Conservation (phyloP, 2,113 vertebrate species). For the Cardinalis cardinalis region DNA sequence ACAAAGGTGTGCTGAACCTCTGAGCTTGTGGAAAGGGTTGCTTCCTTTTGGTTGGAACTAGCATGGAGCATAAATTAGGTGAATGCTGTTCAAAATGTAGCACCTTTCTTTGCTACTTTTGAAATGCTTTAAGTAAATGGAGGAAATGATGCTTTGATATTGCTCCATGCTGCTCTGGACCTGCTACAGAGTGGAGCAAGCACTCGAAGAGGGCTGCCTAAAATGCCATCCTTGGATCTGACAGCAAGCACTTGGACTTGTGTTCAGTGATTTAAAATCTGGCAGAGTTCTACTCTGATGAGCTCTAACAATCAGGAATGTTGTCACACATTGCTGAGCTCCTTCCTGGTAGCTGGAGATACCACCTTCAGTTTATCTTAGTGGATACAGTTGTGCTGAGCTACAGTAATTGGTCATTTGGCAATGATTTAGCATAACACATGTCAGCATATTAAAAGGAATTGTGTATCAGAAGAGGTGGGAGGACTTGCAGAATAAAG, state of each 20-base stretch:
- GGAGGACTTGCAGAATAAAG: background rate
- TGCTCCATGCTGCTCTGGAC: accelerated
- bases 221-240: background rate
- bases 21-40: background rate
- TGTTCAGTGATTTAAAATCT: background rate
- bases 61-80: background rate
- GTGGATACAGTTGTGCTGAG: background rate
- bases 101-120: background rate
- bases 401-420: background rate
- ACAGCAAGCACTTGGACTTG: background rate
- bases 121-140: background rate
- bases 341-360: background rate
- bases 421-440: background rate
- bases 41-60: background rate
- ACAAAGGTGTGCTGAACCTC: background rate
- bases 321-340: background rate
- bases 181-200: background rate
- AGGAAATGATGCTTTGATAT: background rate
- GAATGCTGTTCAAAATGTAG: background rate
- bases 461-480: background rate
- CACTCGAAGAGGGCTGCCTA: background rate
- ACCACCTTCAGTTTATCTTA: background rate
- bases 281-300: background rate
- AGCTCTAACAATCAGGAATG: background rate
- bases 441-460: background rate